These are phyloP conservation scores for Semotilus atromaculatus DNA, from an alignment of 2,797 vertebrate genomes.

Conservation along the genomic window DNA sequence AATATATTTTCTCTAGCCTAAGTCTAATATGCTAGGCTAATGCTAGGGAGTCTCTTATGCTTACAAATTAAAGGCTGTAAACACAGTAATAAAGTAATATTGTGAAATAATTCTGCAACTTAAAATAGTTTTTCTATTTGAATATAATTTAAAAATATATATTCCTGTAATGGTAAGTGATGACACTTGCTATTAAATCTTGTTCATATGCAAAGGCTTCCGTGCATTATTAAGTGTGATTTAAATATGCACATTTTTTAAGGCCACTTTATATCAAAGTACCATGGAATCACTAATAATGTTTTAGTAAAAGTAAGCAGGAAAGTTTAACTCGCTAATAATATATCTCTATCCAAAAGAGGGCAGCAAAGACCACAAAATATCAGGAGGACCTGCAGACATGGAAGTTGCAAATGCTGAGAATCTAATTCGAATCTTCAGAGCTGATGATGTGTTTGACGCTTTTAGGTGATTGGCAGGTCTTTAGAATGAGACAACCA, in stretches of 20 bases:
- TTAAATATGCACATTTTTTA: too few species aligned
- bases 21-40: not conserved
- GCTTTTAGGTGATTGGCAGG: conserved; percentile 40
- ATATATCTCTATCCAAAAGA: conserved; percentile 64
- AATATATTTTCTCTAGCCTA: not conserved
- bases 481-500: conserved; percentile 47
- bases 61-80: not conserved
- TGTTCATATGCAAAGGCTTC: not conserved
- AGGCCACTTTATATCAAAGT: not conserved
- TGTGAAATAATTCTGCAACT: too few species aligned
- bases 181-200: not conserved
- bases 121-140: too few species aligned
- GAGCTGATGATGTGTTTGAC: conserved; percentile 29
- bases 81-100: too few species aligned
- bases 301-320: not conserved
- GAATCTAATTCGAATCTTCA: conserved; percentile 17
- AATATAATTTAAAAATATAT: too few species aligned
- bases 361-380: conserved; percentile 67
- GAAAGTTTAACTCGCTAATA: not conserved
- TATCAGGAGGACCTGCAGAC: not conserved
- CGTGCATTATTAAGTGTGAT: not conserved
- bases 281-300: not conserved
- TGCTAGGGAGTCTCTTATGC: too few species aligned
- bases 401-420: not conserved
- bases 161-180: too few species aligned